Base-by-base conservation (phyloP, 2,888 invertebrate species). In the Thecocarcelia acutangulata region DNA sequence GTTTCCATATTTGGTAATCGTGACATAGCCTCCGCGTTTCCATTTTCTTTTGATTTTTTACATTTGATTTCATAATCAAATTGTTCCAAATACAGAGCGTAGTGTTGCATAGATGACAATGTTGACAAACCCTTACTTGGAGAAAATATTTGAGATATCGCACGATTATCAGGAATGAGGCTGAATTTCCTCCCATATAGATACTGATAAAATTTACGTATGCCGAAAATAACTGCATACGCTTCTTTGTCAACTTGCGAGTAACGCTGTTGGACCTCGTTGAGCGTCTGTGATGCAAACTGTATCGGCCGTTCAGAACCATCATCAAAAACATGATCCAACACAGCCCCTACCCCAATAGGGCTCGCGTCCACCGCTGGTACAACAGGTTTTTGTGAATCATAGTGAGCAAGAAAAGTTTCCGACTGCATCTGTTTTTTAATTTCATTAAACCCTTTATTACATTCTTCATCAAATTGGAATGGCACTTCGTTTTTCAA, bases 311-410 rank as follows among this genome's bases (percentile, higher is more conserved):
- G 63, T 48, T 74, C 73, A 2, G 13, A 28, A 6, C 50, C 70
- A 28, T 72, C 59, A 19, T 50, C 50, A 59, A 13, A 59, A 19
- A 83, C 80, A 74, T 90, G 89, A 3, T 86, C 86, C n/a, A 90
- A n/a, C n/a, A n/a, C n/a, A n/a, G n/a, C n/a, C n/a, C n/a, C n/a
- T n/a, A n/a, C n/a, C n/a, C n/a, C n/a, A 68, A 76, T 83, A 6
- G 85, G 84, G 21, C 83, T 84, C 13, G 88, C 87, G 82, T 88
- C 87, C 84, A 33, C 89, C 2, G 86, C 85, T 28, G 88, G 50
- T 42, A 85, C n/a, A 5, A 88, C n/a, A 0, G 85, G 85, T 52
- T 85, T 70, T 15, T 84, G 84, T 11, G 86, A 83, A 68, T 88
- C 83, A 59, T 85, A 88, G 75, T 86, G 87, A 5, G 72, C 80